These are phyloP conservation scores for Gobionotothen gibberifrons DNA, from an alignment of 2,797 vertebrate genomes.

Conservation along the genomic window DNA sequence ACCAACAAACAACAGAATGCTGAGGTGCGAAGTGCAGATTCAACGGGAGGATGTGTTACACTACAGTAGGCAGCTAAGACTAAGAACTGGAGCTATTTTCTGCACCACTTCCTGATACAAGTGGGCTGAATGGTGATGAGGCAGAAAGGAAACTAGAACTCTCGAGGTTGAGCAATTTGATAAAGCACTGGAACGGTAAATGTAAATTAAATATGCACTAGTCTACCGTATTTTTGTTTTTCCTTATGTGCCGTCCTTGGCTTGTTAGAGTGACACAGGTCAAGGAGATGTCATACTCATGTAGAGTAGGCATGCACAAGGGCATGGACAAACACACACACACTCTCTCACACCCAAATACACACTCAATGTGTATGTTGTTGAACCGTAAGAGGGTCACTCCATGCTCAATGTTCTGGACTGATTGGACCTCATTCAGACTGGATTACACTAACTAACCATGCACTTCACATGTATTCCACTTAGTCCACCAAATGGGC, in stretches of 20 bases:
- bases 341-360: background rate
- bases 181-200: conserved; percentile 42
- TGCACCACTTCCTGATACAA: conserved; percentile 39
- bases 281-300: conserved; percentile 17
- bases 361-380: background rate
- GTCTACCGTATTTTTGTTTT: background rate
- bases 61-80: background rate
- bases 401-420: conserved; percentile 60
- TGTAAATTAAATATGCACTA: conserved; percentile 39
- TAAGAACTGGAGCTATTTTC: conserved; percentile 13
- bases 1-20: conserved; percentile 6
- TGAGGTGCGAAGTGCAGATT: conserved; percentile 17
- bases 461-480: conserved; percentile 35
- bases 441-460: conserved; percentile 26
- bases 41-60: background rate
- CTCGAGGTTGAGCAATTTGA: conserved; percentile 47
- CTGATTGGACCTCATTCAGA: conserved; percentile 57
- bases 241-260: conserved; percentile 7
- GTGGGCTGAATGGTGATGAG: conserved; percentile 43
- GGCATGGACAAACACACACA: background rate
- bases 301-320: background rate
- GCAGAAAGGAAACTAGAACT: conserved; percentile 38
- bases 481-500: conserved; percentile 21
- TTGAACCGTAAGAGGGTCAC: conserved; percentile 47
- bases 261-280: conserved; percentile 30